A percentile compares a stretch with the other conserved stretches of the same genome.
phyloP scores from a whole-genome alignment of 2,797 vertebrate species.

The Poecile montanus region DNA sequence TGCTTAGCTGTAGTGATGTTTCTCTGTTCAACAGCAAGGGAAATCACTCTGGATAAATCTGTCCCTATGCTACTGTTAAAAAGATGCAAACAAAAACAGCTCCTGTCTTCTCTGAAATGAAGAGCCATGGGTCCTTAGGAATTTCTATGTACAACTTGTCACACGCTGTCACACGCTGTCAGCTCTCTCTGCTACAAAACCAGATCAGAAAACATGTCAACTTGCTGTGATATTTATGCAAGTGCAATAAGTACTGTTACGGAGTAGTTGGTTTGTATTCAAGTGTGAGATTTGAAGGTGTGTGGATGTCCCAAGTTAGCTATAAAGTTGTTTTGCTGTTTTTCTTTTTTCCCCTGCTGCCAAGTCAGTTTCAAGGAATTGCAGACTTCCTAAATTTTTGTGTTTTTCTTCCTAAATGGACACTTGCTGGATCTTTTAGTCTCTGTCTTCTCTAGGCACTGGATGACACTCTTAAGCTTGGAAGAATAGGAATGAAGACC shows the following conservation, averaged over 20 bases:
- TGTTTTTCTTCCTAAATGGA: background rate
- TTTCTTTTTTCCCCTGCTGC: rapidly evolving
- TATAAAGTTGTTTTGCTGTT: background rate
- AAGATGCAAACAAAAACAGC: background rate
- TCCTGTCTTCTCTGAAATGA: background rate
- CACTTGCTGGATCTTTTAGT: background rate
- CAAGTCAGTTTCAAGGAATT: background rate
- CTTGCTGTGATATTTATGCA: background rate
- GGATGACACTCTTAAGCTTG: background rate
- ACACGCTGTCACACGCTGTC: background rate
- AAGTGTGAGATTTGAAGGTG: background rate
- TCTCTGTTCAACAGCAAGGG: background rate
- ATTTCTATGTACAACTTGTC: background rate
- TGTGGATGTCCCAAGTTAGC: background rate
- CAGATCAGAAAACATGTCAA: background rate
- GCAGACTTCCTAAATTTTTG: background rate
- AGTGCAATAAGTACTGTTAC: background rate
- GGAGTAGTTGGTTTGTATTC: background rate
- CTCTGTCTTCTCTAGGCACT: background rate
- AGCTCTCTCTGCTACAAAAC: background rate
- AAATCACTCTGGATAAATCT: background rate
- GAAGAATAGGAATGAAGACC: background rate
- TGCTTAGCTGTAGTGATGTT: background rate
- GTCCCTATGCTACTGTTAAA: background rate
- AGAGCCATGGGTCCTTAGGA: background rate